Evolutionary conservation across 2,113 vertebrate species (phyloP).

Genomic region (Coturnix japonica): DNA sequence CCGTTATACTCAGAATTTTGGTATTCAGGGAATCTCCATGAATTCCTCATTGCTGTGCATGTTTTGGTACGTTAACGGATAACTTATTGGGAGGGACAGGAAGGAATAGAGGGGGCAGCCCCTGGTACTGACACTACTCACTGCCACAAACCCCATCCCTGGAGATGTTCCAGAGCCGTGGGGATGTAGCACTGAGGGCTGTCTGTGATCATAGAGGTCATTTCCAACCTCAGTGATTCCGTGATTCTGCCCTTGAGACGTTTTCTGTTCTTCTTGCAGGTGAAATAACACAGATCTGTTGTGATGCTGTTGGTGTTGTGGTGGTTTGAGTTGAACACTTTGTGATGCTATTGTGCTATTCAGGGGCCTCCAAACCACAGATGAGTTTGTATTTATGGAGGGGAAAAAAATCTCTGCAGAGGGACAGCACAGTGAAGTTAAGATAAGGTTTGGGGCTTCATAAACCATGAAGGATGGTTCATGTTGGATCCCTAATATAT

Average conservation of each 20-base stretch:
- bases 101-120: constrained; percentile 32
- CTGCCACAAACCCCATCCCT: too few relatives aligned
- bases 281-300: neutral
- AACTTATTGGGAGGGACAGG: constrained; percentile 41
- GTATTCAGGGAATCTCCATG: constrained; percentile 65
- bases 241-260: too few relatives aligned
- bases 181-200: too few relatives aligned
- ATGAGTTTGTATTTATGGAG: neutral
- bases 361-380: neutral
- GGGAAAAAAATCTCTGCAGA: neutral
- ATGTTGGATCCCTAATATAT: neutral
- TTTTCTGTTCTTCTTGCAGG: fast-evolving
- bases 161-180: too few relatives aligned
- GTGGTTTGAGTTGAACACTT: neutral
- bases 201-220: too few relatives aligned
- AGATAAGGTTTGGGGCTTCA: neutral
- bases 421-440: neutral
- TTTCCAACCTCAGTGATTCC: too few relatives aligned
- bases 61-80: constrained; percentile 54
- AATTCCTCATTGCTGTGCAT: constrained; percentile 56
- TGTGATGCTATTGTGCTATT: neutral
- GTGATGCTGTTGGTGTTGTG: neutral
- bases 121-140: neutral
- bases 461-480: too few relatives aligned
- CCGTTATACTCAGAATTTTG: constrained; percentile 54